A percentile compares a stretch with the other conserved stretches of the same genome.
Evolutionary conservation across 2,888 invertebrate species (phyloP).

Genomic region (Digitonthophagus gazella): DNA sequence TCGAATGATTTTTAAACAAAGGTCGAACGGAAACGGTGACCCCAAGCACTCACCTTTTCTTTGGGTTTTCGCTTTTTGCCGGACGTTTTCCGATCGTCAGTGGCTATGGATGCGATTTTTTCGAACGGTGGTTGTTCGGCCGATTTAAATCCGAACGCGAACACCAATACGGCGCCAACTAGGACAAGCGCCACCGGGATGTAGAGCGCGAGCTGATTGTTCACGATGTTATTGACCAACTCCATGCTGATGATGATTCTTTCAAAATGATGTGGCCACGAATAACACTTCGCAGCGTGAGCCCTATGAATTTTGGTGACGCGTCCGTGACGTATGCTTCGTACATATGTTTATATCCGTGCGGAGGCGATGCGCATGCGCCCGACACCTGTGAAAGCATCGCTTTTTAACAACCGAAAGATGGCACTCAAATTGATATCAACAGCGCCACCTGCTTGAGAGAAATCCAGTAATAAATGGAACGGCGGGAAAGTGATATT

Average conservation of each 20-base stretch:
- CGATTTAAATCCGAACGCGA: slow-evolving; percentile 76
- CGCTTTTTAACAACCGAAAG: background rate
- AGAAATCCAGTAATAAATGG: too few species aligned
- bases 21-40: background rate
- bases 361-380: slow-evolving; percentile 20
- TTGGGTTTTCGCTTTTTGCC: slow-evolving; percentile 69
- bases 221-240: slow-evolving; percentile 58
- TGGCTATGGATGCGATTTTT: slow-evolving; percentile 59
- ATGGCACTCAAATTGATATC: too few species aligned
- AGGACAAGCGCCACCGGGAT: slow-evolving; percentile 60
- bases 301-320: slow-evolving; percentile 57
- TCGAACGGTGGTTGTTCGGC: slow-evolving; percentile 79
- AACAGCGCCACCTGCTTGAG: too few species aligned
- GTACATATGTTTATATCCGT: slow-evolving; percentile 39
- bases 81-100: slow-evolving; percentile 66
- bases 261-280: slow-evolving; percentile 23
- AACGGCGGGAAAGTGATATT: too few species aligned
- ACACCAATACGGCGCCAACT: slow-evolving; percentile 70
- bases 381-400: slow-evolving; percentile 10
- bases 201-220: slow-evolving; percentile 58
- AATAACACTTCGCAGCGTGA: slow-evolving; percentile 30
- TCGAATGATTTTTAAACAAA: background rate
- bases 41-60: slow-evolving; percentile 60
- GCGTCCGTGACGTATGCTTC: slow-evolving; percentile 68
- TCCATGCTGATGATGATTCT: slow-evolving; percentile 54